Evolutionary conservation across 2,113 vertebrate genomes (phyloP).

Genomic region (Bubalus kerabau): DNA sequence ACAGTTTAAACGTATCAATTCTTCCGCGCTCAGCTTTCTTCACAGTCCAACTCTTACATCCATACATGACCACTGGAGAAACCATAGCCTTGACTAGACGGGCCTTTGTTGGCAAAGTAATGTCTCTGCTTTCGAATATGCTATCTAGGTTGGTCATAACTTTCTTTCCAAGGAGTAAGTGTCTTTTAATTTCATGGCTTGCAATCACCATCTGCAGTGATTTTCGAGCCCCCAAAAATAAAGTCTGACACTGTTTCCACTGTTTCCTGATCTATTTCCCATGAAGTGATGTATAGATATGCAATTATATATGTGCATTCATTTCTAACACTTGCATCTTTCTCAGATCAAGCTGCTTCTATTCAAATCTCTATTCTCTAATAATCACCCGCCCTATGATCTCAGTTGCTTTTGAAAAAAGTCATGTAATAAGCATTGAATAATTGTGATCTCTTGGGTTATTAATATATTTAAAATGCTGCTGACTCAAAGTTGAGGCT

Average conservation of each 20-base stretch:
- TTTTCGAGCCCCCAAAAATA: no score
- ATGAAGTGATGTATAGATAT: neutral
- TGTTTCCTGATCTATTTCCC: no score
- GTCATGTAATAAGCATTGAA: neutral
- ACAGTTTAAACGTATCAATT: no score
- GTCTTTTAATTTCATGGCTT: no score
- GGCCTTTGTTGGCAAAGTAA: no score
- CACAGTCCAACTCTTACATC: no score
- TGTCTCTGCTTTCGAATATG: no score
- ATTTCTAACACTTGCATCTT: neutral
- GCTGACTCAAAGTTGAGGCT: neutral
- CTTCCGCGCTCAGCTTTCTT: accelerated
- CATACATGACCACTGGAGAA: no score
- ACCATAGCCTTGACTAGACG: accelerated
- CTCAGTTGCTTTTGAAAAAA: neutral
- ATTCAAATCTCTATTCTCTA: neutral
- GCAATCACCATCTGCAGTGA: no score
- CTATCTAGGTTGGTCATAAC: no score
- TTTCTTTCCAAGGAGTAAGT: no score
- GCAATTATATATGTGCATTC: neutral
- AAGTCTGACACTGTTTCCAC: no score
- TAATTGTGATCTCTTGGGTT: neutral
- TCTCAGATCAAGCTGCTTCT: neutral
- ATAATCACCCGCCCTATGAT: neutral
- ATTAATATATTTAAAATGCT: neutral